phyloP scores from a whole-genome alignment of 2,888 invertebrate genomes.

The Acronicta leporina region DNA sequence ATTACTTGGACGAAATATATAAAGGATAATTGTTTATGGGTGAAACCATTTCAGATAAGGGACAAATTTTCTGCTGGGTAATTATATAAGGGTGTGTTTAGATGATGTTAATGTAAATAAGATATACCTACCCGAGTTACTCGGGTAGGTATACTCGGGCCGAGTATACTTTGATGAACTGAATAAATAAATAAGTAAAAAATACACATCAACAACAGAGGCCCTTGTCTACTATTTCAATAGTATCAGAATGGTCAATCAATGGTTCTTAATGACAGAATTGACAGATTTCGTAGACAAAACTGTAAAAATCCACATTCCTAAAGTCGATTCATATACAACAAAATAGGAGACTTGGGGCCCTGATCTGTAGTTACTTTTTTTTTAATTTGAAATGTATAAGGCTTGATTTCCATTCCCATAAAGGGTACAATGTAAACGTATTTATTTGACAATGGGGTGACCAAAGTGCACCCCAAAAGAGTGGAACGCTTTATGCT shows the following conservation, averaged over 20 bases:
- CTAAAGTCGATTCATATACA: too few species aligned
- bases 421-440: slow-evolving; percentile 45
- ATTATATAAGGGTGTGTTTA: slow-evolving; percentile 2
- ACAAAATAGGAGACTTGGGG: too few species aligned
- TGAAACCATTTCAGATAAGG: slow-evolving; percentile 21
- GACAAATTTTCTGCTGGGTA: slow-evolving; percentile 2
- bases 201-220: slow-evolving; percentile 12
- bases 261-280: too few species aligned
- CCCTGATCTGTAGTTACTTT: too few species aligned
- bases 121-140: too few species aligned
- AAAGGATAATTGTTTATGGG: slow-evolving; percentile 33
- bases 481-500: slow-evolving; percentile 74
- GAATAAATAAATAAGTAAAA: background rate
- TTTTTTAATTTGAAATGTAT: slow-evolving; percentile 30
- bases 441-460: slow-evolving; percentile 56
- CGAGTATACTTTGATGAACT: background rate
- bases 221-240: too few species aligned
- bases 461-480: slow-evolving; percentile 56
- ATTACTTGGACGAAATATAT: slow-evolving; percentile 24
- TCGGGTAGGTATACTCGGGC: too few species aligned
- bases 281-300: too few species aligned
- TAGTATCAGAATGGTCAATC: too few species aligned
- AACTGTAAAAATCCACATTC: too few species aligned
- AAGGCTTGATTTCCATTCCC: slow-evolving; percentile 46
- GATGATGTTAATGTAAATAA: background rate